These are phyloP conservation scores for Hippocampus kuda DNA, from an alignment of 2,797 vertebrate genomes.

Conservation along the genomic window DNA sequence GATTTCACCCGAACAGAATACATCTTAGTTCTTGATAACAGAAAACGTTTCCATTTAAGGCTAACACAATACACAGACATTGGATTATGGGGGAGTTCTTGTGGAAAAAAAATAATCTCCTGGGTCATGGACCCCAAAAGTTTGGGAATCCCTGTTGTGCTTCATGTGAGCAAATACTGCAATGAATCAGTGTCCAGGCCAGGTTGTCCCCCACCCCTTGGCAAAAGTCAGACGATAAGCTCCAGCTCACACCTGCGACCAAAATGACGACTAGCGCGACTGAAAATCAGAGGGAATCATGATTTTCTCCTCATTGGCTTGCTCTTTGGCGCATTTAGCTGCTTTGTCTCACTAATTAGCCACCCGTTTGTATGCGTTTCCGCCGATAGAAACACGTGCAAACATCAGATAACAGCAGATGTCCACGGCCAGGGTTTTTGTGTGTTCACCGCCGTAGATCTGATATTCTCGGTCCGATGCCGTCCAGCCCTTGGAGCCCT, in stretches of 20 bases:
- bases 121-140: neutral
- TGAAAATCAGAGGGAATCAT: neutral
- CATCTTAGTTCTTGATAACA: too few species aligned
- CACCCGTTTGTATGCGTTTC: neutral
- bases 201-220: neutral
- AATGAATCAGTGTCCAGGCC: neutral
- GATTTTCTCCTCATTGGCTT: neutral
- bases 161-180: neutral
- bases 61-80: too few species aligned
- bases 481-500: constrained; percentile 36
- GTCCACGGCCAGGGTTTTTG: constrained; percentile 5
- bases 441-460: constrained; percentile 23
- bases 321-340: neutral
- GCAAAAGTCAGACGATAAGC: neutral
- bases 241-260: neutral
- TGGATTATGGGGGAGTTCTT: too few species aligned
- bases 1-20: too few species aligned
- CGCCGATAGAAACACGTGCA: neutral
- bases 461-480: constrained; percentile 34
- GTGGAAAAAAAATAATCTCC: too few species aligned
- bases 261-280: too few species aligned
- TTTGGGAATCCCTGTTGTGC: neutral
- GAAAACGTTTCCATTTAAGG: too few species aligned
- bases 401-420: constrained; percentile 1
- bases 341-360: neutral